Base-by-base conservation (phyloP, 2,113 vertebrate species). In the Hippoglossus stenolepis region DNA sequence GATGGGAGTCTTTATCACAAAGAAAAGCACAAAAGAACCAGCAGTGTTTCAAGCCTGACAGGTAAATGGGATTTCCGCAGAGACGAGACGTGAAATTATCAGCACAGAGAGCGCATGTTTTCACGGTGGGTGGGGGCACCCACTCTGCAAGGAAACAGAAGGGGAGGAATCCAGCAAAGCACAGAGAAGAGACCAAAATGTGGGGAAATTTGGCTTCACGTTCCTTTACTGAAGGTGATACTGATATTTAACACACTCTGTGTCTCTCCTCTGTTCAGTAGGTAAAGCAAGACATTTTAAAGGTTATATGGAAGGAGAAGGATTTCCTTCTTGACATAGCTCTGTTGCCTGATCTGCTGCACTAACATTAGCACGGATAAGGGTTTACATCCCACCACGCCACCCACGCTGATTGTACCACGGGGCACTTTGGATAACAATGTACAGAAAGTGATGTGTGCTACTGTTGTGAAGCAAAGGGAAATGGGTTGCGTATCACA, bases 41-140 rank as follows among this genome's bases (percentile, higher is more conserved):
- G 56, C 35, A 28, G 59, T 68, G 69, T 87, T 85, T 79, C 76
- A 68, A 59, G 81, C 75, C 83, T 74, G 84, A 81, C 87, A 86
- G 87, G 87, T 87, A 87, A 89, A 90, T 85, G 72, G 71, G 64
- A 85, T 90, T 90, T 86, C 87, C 62, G 14, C 70, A 0, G 18
- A 85, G 79, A 85, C 77, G 71, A 81, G 67, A 80, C 18, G 49
- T 66, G 66, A 66, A 80, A 81, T 87, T 77, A 83, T 84, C 78
- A 79, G 70, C 23, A 17, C 40, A 47, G 73, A 53, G 59, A 54
- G 75, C 18, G 47, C 26, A 14, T 72, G 68, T 75, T 77, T 77
- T 78, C 17, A 2, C 31, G 4, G 57, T 5, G 28, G 28, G 26
- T 1, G 23, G 23, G 61, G 13, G 64, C 62, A 58, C 23, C 60